phyloP scores from a whole-genome alignment of 2,888 invertebrate species.

The Calephelis perditalis region DNA sequence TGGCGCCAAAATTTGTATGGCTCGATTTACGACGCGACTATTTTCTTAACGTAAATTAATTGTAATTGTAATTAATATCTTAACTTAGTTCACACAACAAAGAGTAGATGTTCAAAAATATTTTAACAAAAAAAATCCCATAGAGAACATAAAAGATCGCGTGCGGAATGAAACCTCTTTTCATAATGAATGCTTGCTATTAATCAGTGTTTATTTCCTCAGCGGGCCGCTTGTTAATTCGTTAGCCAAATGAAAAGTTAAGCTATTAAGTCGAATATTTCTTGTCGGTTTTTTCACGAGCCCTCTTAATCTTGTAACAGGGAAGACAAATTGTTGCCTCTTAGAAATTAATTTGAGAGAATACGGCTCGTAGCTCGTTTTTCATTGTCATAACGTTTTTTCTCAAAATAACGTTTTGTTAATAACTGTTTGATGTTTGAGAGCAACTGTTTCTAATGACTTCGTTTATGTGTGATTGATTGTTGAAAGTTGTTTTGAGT shows the following conservation, averaged over 20 bases:
- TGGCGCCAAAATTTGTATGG: no score
- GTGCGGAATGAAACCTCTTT: constrained; percentile 27
- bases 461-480: constrained; percentile 37
- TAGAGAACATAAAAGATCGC: constrained; percentile 22
- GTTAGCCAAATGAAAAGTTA: constrained; percentile 74
- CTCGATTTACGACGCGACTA: no score
- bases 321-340: constrained; percentile 50
- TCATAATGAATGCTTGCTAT: constrained; percentile 46
- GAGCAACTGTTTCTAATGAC: constrained; percentile 34
- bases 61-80: no score
- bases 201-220: constrained; percentile 64
- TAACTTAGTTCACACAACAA: not conserved
- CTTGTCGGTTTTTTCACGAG: constrained; percentile 47
- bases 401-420: constrained; percentile 42
- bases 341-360: constrained; percentile 64
- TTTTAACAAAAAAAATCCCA: constrained; percentile 11
- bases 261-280: constrained; percentile 64
- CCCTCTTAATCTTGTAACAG: constrained; percentile 46
- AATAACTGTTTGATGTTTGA: constrained; percentile 51
- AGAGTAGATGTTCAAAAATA: constrained; percentile 12
- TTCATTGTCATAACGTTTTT: constrained; percentile 55
- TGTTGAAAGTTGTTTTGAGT: constrained; percentile 12
- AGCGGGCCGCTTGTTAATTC: constrained; percentile 65
- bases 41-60: no score
- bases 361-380: constrained; percentile 46